Base-by-base conservation (phyloP, 2,888 invertebrate genomes). In the Pachymerium ferrugineum region DNA sequence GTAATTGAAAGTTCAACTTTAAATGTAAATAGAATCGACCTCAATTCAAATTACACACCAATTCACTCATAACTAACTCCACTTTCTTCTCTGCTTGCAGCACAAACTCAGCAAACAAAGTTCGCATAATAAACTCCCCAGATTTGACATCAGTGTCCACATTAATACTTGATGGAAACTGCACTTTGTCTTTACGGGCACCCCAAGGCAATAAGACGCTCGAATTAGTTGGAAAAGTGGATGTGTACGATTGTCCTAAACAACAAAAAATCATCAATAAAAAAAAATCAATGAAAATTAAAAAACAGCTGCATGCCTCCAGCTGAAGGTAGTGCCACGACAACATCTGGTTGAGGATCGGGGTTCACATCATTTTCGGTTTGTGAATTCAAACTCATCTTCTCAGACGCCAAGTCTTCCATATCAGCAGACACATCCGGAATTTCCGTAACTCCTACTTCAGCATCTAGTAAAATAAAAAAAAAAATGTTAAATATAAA, bases 111-210 rank as follows among this genome's bases (percentile, higher is more conserved):
- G 94, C 89, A 81, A 99, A 97, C 1, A 99, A 86, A 67, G 94
- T 91, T 75, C 96, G 87, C 90, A 98, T 95, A 0, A 98, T 95
- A 84, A 92, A 97, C 84, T 98, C 97, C 12, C 98, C 98, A 0
- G 95, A 94, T 75, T 93, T 87, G 42, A 81, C 77, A 69, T 78
- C 78, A 8, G 80, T 78, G 72, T 81, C 81, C 28, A 80, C 77
- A 71, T 78, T 77, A 16, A 74, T 72, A 28, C 85, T 83, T 42
- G 87, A 81, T 75, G 86, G 84, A 75, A 81, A 83, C 38, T 82
- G 81, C 31, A 85, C 81, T n/a, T 88, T 84, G 77, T 91, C 91
- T 80, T 91, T 91, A 79, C 89, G 88, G 4, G 89, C 88, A 68
- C 93, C 93, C 94, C 94, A 94, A 30, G 94, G 94, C 74, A 94